Percentiles rank a stretch among this genome's conserved stretches.
Evolutionary conservation across 2,888 invertebrate species (phyloP).

Genomic region (Sipha maydis): DNA sequence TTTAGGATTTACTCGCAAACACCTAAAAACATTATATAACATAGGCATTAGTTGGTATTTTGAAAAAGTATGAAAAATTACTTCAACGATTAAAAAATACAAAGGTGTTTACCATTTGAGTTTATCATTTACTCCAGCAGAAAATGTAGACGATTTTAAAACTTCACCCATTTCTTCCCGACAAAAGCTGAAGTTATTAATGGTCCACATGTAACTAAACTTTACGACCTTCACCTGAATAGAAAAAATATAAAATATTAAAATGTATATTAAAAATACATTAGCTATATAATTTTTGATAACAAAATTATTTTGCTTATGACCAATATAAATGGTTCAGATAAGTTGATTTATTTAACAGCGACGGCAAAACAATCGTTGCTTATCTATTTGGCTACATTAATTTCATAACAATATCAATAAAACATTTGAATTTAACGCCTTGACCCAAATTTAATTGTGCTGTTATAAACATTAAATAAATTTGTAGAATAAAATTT

Average conservation of each 20-base stretch:
- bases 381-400: constrained; percentile 29
- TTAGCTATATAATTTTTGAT: background rate
- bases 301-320: constrained; percentile 6
- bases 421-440: constrained; percentile 46
- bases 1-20: constrained; percentile 99
- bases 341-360: constrained; percentile 10
- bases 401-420: constrained; percentile 55
- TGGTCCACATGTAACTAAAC: constrained; percentile 99
- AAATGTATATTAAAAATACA: constrained; percentile 29
- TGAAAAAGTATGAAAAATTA: constrained; percentile 3
- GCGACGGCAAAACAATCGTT: constrained; percentile 21
- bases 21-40: constrained; percentile 72
- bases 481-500: background rate
- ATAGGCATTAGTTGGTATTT: constrained; percentile 4
- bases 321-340: background rate
- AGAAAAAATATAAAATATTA: constrained; percentile 66
- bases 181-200: constrained; percentile 99
- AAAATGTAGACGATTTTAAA: constrained; percentile 99
- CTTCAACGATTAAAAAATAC: constrained; percentile 28
- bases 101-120: constrained; percentile 84
- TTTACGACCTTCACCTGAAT: constrained; percentile 99
- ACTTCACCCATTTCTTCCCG: constrained; percentile 99
- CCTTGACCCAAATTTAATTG: constrained; percentile 59
- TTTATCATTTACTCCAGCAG: constrained; percentile 99
- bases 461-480: constrained; percentile 1